Conservation (phyloP, 92 coral and sea anemone species). For the Zoanthus gigantus region DNA sequence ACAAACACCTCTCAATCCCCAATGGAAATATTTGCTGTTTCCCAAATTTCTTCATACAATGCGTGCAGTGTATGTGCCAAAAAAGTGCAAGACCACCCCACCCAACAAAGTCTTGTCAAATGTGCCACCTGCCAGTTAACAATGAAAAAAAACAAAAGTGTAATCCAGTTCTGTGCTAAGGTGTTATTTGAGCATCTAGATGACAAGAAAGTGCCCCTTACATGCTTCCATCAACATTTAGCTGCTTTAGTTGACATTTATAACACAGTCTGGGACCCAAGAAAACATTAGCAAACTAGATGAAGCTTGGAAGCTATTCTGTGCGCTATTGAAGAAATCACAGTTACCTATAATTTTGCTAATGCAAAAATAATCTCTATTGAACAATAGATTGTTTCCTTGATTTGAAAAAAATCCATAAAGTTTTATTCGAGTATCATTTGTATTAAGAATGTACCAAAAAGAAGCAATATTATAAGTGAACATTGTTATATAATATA, state of each 20-base stretch:
- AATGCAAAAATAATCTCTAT: too few species aligned
- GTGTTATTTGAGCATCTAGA: constrained; percentile 19
- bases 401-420: constrained; percentile 5
- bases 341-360: background rate
- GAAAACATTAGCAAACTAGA: background rate
- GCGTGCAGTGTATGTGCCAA: constrained; percentile 35
- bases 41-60: constrained; percentile 33
- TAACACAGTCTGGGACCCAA: background rate
- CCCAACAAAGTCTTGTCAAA: constrained; percentile 27
- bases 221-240: constrained; percentile 11
- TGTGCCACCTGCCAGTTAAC: constrained; percentile 33
- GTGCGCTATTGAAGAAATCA: background rate
- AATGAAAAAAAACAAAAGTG: constrained; percentile 8
- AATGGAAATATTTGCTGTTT: background rate
- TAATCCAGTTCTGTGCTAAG: constrained; percentile 18
- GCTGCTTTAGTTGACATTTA: constrained; percentile 7
- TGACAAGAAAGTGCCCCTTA: constrained; percentile 37
- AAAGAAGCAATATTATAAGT: too few species aligned
- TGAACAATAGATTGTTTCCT: background rate
- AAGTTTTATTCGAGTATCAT: background rate
- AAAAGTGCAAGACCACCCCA: constrained; percentile 1
- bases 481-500: too few species aligned
- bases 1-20: constrained; percentile 6
- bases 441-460: too few species aligned
- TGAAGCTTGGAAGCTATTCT: background rate